phyloP scores from a whole-genome alignment of 2,888 invertebrate genomes.

The Xylocampa areola region DNA sequence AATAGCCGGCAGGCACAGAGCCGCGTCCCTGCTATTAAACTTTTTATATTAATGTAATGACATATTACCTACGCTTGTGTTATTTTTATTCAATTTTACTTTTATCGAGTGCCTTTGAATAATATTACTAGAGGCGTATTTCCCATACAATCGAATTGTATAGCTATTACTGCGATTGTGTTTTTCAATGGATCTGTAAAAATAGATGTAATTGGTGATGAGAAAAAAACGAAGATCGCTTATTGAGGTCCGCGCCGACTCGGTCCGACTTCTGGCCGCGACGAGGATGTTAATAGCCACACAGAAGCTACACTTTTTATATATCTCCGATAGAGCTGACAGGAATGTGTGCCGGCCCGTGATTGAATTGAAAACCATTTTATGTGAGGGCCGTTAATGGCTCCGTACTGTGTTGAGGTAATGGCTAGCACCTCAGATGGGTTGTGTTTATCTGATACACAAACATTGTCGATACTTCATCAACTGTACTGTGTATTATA shows the following conservation, averaged over 20 bases:
- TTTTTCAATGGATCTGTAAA: slow-evolving; percentile 80
- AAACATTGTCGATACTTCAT: background rate
- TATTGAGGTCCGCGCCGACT: slow-evolving; percentile 69
- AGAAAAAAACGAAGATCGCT: slow-evolving; percentile 78
- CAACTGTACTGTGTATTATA: background rate
- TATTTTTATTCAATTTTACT: slow-evolving; percentile 67
- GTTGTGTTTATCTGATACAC: slow-evolving; percentile 8
- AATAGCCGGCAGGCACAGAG: slow-evolving; percentile 37
- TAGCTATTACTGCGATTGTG: slow-evolving; percentile 78
- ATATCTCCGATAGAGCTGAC: slow-evolving; percentile 41
- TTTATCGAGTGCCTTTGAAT: slow-evolving; percentile 70
- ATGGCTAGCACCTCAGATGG: slow-evolving; percentile 14
- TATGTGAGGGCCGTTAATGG: slow-evolving; percentile 30
- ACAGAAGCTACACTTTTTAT: slow-evolving; percentile 70
- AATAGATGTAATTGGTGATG: slow-evolving; percentile 82
- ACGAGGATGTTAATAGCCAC: slow-evolving; percentile 68
- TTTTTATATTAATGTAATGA: slow-evolving; percentile 58
- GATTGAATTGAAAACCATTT: slow-evolving; percentile 49
- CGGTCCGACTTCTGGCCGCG: slow-evolving; percentile 54
- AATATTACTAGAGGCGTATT: slow-evolving; percentile 70
- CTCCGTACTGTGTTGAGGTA: slow-evolving; percentile 25
- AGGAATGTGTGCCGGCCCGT: slow-evolving; percentile 48
- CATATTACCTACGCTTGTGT: slow-evolving; percentile 56
- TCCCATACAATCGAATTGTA: slow-evolving; percentile 76
- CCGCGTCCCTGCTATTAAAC: slow-evolving; percentile 35